phyloP scores from a whole-genome alignment of 2,113 vertebrate genomes.

The Tympanuchus pallidicinctus region DNA sequence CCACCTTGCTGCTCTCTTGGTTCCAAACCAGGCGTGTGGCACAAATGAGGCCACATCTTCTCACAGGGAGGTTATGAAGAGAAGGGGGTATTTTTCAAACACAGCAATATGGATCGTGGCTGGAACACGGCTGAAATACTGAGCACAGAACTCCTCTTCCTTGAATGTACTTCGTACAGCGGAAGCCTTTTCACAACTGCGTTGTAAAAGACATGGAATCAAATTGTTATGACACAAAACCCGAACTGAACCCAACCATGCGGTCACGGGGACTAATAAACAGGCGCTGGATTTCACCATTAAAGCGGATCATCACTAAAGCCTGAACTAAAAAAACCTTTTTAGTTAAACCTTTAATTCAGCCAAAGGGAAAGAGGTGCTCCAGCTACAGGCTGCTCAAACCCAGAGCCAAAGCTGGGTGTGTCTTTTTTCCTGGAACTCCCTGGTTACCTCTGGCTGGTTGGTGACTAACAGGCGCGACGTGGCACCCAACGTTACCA shows the following conservation, averaged over 20 bases:
- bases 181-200: neutral
- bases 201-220: neutral
- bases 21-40: neutral
- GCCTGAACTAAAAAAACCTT: neutral
- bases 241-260: neutral
- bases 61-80: neutral
- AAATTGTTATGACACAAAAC: neutral
- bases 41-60: neutral
- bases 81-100: neutral
- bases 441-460: neutral
- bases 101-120: neutral
- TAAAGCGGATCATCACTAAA: neutral
- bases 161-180: neutral
- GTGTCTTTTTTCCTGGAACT: conserved; percentile 12
- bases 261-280: neutral
- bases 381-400: neutral
- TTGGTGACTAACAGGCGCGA: conserved; percentile 7
- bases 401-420: neutral
- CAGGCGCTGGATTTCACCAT: neutral
- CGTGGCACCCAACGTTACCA: neutral
- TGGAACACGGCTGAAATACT: neutral
- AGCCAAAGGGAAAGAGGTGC: neutral
- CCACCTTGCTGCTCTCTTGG: neutral
- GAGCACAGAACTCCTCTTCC: neutral
- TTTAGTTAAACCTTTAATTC: neutral